Evolutionary conservation across 2,113 vertebrate genomes (phyloP).

Genomic region (Varanus komodoensis): DNA sequence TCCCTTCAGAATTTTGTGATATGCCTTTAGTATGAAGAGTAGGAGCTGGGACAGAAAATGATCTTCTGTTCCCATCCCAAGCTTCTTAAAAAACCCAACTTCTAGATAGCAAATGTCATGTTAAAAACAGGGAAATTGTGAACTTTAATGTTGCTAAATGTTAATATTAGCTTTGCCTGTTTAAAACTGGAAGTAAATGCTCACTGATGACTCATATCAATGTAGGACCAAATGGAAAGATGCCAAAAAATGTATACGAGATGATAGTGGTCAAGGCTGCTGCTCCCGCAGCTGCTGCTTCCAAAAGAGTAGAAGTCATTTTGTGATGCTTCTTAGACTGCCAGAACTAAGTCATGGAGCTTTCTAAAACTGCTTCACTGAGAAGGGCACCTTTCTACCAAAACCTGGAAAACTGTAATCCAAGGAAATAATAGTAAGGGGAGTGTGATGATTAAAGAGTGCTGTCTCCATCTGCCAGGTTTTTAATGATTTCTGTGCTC

Average conservation of each 20-base stretch:
- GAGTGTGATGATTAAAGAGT: neutral
- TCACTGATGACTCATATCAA: neutral
- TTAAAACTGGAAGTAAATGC: neutral
- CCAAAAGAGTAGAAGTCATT: neutral
- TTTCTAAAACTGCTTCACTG: neutral
- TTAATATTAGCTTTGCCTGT: neutral
- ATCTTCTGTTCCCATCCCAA: neutral
- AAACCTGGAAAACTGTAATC: neutral
- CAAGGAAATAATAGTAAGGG: neutral
- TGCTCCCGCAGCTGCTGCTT: neutral
- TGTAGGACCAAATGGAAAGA: too few relatives aligned
- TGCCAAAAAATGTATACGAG: neutral
- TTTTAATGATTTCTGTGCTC: neutral
- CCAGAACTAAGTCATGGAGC: neutral
- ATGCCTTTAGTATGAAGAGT: neutral
- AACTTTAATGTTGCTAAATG: too few relatives aligned
- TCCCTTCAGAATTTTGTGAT: neutral
- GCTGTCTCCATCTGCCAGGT: neutral
- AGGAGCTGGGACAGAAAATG: neutral
- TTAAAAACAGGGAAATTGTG: too few relatives aligned
- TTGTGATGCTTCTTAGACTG: neutral
- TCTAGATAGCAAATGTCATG: too few relatives aligned
- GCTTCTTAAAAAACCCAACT: too few relatives aligned
- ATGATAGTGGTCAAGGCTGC: neutral
- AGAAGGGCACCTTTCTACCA: neutral